phyloP scores from a whole-genome alignment of 2,888 invertebrate species.

The Hirtodrosophila trivittata region DNA sequence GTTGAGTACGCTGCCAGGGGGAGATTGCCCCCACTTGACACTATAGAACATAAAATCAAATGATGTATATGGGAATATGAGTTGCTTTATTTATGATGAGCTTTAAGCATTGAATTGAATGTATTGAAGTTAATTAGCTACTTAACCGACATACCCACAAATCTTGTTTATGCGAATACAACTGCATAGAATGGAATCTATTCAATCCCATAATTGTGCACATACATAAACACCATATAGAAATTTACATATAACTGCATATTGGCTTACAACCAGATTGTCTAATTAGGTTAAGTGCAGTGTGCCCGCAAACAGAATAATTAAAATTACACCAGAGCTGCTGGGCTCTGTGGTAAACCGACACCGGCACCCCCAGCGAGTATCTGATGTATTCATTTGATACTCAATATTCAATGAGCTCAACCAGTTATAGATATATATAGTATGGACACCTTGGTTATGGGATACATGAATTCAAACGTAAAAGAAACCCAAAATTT shows the following conservation, averaged over 20 bases:
- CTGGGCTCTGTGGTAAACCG: slow-evolving; percentile 14
- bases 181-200: slow-evolving; percentile 10
- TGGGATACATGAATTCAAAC: too few species aligned
- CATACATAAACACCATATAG: slow-evolving; percentile 10
- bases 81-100: slow-evolving; percentile 35
- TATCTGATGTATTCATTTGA: background rate
- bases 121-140: slow-evolving; percentile 61
- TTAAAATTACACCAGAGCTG: slow-evolving; percentile 31
- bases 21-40: background rate
- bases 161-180: slow-evolving; percentile 21
- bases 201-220: slow-evolving; percentile 4
- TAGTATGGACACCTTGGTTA: too few species aligned
- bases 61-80: slow-evolving; percentile 1
- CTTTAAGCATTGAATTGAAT: slow-evolving; percentile 35
- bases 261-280: slow-evolving; percentile 3
- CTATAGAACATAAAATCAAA: background rate
- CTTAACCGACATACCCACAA: slow-evolving; percentile 60
- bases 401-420: background rate
- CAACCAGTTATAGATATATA: background rate
- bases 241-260: slow-evolving; percentile 4
- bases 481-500: too few species aligned
- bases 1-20: too few species aligned
- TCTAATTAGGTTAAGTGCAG: slow-evolving; percentile 67
- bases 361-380: background rate
- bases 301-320: slow-evolving; percentile 45